Base-by-base conservation (phyloP, 2,113 vertebrate genomes). In the Siniperca chuatsi region DNA sequence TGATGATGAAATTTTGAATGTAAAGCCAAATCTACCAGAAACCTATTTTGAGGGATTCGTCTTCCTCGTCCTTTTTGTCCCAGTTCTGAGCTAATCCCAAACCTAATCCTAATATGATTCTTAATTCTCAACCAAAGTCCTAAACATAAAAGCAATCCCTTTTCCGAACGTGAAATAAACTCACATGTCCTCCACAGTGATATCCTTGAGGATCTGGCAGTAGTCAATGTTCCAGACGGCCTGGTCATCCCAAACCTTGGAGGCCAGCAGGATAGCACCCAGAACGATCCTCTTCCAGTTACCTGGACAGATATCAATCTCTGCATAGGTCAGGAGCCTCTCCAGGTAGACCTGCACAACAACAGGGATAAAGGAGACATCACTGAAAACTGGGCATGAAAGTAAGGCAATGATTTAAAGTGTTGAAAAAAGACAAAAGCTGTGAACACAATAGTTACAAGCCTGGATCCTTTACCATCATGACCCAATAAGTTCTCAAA, bases 211-310 rank as follows among this genome's bases (percentile, higher is more conserved):
- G 94, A 99, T 99, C 97, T 99, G 98, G 94, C 98, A 99, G 94
- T 99, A 99, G 93, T 99, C 98, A 79, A 99, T 98, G 21, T 99
- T 99, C 98, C 98, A 99, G 78, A 99, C 98, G 0, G 98, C 98
- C 93, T 99, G 98, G 94, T 99, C 98, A 0, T 99, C 98, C 98
- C 98, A 99, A 60, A 99, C 98, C 92, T 99, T 99, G 66, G 98
- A 99, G 76, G 98, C 98, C 91, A 99, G 95, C 5, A 99, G 93
- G 85, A 99, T 98, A 15, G 98, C 98, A 13, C 98, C 98, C 72
- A 99, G 93, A 0, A 99, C 97, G 29, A 99, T 99, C 83, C 98
- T 94, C 90, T 99, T 99, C 98, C 98, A 99, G 96, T 98, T 99
- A 72, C 97, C 97, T 0, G 98, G 98, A 89, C 96, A 96, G 93